These are phyloP conservation scores for Choloepus didactylus DNA, from an alignment of 2,797 vertebrate genomes.

Conservation along the genomic window DNA sequence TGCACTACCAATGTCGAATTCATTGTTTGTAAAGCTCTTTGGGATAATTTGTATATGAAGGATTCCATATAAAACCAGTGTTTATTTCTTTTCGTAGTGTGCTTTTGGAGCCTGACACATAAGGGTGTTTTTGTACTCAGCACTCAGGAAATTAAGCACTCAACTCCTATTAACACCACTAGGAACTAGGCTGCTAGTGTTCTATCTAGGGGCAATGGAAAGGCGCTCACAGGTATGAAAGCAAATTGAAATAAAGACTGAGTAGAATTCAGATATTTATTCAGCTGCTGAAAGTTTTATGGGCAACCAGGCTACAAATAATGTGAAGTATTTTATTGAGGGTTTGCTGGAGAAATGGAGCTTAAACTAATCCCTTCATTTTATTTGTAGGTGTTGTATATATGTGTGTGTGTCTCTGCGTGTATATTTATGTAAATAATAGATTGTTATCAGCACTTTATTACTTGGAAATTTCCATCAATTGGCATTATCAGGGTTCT, in stretches of 20 bases:
- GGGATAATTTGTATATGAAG: conserved; percentile 78
- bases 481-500: conserved; percentile 53
- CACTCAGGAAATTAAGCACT: conserved; percentile 72
- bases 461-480: conserved; percentile 55
- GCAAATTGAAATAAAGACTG: conserved; percentile 69
- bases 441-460: conserved; percentile 39
- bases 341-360: conserved; percentile 57
- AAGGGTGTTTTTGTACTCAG: conserved; percentile 69
- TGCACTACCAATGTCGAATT: neutral
- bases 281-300: conserved; percentile 67
- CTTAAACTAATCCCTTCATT: conserved; percentile 60
- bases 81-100: conserved; percentile 72
- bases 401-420: neutral
- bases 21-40: conserved; percentile 74
- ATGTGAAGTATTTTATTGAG: conserved; percentile 55
- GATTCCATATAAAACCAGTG: conserved; percentile 70
- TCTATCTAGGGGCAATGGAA: neutral
- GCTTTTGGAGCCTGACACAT: conserved; percentile 63
- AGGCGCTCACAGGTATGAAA: conserved; percentile 37
- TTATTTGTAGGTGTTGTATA: conserved; percentile 31
- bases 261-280: conserved; percentile 61
- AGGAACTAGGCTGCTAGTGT: neutral
- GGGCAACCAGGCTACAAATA: conserved; percentile 28
- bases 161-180: conserved; percentile 48
- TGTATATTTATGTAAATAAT: neutral